A percentile compares a stretch with the other conserved stretches of the same genome.
Evolutionary conservation across 2,888 invertebrate species (phyloP).

Genomic region (Oxycera nigricornis): DNA sequence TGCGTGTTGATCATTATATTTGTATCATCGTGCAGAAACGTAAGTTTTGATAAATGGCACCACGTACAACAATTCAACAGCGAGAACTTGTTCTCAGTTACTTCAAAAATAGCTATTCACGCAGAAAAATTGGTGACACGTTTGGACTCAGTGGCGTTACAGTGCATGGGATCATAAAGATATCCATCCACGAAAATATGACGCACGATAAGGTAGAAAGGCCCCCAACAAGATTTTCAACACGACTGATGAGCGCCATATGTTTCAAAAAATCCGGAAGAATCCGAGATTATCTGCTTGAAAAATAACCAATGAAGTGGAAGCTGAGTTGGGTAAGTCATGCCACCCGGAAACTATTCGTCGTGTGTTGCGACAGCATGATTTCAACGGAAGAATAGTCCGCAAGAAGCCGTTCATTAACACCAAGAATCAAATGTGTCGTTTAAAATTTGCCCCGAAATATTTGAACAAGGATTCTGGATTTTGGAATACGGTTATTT

Average conservation of each 20-base stretch:
- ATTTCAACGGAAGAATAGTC: not conserved
- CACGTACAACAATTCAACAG: not conserved
- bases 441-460: constrained; percentile 15
- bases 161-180: not conserved
- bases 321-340: too few relatives aligned
- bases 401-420: constrained; percentile 7
- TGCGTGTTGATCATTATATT: not conserved
- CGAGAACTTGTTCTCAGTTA: too few relatives aligned
- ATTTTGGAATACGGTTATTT: constrained; percentile 16
- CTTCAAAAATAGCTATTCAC: too few relatives aligned
- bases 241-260: not conserved
- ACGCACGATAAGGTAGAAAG: not conserved
- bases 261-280: not conserved
- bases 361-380: not conserved
- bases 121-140: not conserved
- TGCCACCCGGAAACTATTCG: not conserved
- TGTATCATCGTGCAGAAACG: not conserved
- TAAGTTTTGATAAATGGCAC: not conserved
- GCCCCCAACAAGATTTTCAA: not conserved
- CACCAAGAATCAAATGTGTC: not conserved
- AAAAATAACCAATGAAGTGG: not conserved
- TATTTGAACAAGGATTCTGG: not conserved
- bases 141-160: not conserved
- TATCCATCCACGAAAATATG: not conserved
- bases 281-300: not conserved